These are phyloP conservation scores for Rhopalosiphum nymphaeae DNA, from an alignment of 2,888 invertebrate genomes.

Conservation along the genomic window DNA sequence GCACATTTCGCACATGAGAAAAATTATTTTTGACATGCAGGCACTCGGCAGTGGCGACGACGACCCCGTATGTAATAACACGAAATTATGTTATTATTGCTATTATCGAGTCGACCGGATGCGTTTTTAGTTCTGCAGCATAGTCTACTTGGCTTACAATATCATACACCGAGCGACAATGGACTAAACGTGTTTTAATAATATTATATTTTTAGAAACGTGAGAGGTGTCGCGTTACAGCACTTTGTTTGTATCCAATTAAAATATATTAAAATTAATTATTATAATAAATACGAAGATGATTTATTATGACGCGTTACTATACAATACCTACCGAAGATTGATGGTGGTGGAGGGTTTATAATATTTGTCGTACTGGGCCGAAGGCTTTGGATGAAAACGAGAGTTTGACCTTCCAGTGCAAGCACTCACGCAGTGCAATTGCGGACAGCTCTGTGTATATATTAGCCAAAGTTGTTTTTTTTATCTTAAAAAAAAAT, in stretches of 20 bases:
- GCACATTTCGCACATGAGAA: slow-evolving; percentile 24
- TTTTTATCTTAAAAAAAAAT: neutral
- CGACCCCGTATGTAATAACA: neutral
- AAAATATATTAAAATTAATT: neutral
- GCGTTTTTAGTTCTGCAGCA: neutral
- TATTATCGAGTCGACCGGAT: neutral
- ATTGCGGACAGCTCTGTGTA: neutral
- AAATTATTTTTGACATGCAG: slow-evolving; percentile 34
- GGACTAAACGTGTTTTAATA: neutral
- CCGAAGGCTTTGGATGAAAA: slow-evolving; percentile 22
- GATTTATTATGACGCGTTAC: neutral
- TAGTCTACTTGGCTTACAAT: neutral
- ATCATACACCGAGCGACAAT: neutral
- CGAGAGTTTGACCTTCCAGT: neutral
- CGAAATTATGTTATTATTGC: neutral
- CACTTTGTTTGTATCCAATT: neutral
- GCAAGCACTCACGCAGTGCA: neutral
- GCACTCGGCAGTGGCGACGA: neutral
- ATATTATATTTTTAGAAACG: neutral
- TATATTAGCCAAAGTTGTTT: neutral
- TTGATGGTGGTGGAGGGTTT: neutral
- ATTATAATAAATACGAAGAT: neutral
- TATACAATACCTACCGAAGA: neutral
- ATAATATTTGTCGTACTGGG: neutral
- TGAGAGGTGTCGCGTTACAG: neutral